A percentile compares a stretch with the other conserved stretches of the same genome.
These are phyloP conservation scores for Anoplius nigerrimus DNA, from an alignment of 2,888 invertebrate species.

Conservation along the genomic window DNA sequence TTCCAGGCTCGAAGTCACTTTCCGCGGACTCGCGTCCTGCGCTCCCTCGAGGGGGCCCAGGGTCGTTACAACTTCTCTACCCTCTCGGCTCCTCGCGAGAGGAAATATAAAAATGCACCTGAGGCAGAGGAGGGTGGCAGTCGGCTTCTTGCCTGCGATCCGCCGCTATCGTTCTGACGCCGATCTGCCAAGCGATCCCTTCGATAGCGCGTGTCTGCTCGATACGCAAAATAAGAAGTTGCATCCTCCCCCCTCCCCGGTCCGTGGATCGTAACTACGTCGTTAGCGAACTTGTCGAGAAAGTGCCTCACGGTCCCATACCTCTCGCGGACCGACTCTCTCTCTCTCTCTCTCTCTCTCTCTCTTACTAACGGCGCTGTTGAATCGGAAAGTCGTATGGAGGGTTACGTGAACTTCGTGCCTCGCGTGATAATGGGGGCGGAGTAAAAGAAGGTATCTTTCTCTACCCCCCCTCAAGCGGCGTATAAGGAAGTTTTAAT, in stretches of 20 bases:
- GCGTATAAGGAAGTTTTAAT: too few relatives aligned
- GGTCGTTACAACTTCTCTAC: slow-evolving; percentile 58
- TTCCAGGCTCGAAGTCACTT: slow-evolving; percentile 45
- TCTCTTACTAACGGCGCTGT: not conserved
- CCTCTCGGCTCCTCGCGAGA: slow-evolving; percentile 27
- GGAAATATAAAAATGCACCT: slow-evolving; percentile 58
- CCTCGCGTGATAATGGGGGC: too few relatives aligned
- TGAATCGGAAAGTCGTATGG: slow-evolving; percentile 3
- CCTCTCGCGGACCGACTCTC: too few relatives aligned
- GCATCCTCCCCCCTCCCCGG: not conserved
- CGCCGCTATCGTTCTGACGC: too few relatives aligned
- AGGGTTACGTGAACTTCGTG: not conserved
- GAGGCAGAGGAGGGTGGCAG: slow-evolving; percentile 33
- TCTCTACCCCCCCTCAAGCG: too few relatives aligned
- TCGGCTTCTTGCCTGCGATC: too few relatives aligned
- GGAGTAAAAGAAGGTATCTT: too few relatives aligned
- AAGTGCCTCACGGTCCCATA: not conserved
- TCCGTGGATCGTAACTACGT: slow-evolving; percentile 15
- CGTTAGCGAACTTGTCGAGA: slow-evolving; percentile 14
- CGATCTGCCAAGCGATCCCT: not conserved
- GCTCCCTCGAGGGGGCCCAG: slow-evolving; percentile 41
- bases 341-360: too few relatives aligned
- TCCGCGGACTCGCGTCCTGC: slow-evolving; percentile 39
- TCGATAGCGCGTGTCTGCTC: slow-evolving; percentile 37
- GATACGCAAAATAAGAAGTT: slow-evolving; percentile 45